Evolutionary conservation across 2,888 invertebrate species (phyloP).

Genomic region (Julus scandinavius): DNA sequence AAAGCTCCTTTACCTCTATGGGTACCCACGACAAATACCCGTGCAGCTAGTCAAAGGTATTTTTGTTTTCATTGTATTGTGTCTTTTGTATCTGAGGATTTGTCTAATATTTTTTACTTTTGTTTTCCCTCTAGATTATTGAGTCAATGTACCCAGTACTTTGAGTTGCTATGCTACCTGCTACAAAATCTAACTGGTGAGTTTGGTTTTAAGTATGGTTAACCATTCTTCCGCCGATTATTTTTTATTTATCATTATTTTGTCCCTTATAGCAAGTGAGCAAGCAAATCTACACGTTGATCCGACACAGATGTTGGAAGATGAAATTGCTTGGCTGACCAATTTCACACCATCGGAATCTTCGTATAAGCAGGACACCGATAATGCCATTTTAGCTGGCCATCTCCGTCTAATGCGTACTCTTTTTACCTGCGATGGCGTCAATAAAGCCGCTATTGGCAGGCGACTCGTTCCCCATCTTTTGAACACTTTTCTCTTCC

Average conservation of each 20-base stretch:
- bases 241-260: slow-evolving; percentile 21
- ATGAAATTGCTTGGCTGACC: slow-evolving; percentile 68
- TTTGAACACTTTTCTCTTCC: slow-evolving; percentile 68
- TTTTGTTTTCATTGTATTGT: neutral
- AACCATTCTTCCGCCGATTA: neutral
- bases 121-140: slow-evolving; percentile 62
- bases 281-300: slow-evolving; percentile 65
- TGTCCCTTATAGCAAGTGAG: slow-evolving; percentile 59
- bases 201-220: neutral
- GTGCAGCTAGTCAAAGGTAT: slow-evolving; percentile 66
- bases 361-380: slow-evolving; percentile 62
- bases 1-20: slow-evolving; percentile 68
- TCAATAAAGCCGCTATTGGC: slow-evolving; percentile 64
- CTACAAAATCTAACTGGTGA: slow-evolving; percentile 64
- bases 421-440: slow-evolving; percentile 67
- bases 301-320: slow-evolving; percentile 66
- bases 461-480: slow-evolving; percentile 64
- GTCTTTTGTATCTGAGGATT: too few relatives aligned
- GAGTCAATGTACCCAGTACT: slow-evolving; percentile 68
- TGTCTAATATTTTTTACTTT: too few relatives aligned
- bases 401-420: slow-evolving; percentile 67
- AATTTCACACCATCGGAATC: slow-evolving; percentile 66
- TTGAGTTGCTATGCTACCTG: slow-evolving; percentile 67
- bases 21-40: slow-evolving; percentile 66
- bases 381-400: slow-evolving; percentile 67